Percentiles rank a stretch among this genome's conserved stretches.
Conservation (phyloP, 2,113 vertebrate genomes). For the Triplophysa tibetana region DNA sequence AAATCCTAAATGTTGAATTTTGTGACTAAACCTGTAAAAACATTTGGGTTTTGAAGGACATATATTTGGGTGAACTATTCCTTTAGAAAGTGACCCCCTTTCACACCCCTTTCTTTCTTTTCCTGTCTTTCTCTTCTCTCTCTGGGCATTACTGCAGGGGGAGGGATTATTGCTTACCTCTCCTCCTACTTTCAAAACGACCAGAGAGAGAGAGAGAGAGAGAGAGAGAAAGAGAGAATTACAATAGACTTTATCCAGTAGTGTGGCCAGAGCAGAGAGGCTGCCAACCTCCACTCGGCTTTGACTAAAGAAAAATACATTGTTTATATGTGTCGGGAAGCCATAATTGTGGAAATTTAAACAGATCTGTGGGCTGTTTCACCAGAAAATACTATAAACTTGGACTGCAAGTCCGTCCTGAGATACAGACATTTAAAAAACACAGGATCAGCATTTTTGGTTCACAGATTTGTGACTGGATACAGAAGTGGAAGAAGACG, state of each 20-base stretch:
- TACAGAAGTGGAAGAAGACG: not conserved
- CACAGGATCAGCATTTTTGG: no score
- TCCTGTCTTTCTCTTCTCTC: not conserved
- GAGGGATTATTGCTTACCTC: slow-evolving; percentile 28
- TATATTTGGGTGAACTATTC: not conserved
- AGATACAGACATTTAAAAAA: no score
- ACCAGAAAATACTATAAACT: not conserved
- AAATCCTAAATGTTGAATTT: not conserved
- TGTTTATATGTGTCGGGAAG: slow-evolving; percentile 5
- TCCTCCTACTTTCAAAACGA: slow-evolving; percentile 27
- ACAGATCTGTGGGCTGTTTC: slow-evolving; percentile 19
- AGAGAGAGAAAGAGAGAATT: slow-evolving; percentile 55
- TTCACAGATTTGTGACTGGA: not conserved
- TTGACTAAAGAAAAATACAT: slow-evolving; percentile 12
- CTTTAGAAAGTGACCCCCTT: not conserved
- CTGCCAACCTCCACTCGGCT: slow-evolving; percentile 46
- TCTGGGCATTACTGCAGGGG: slow-evolving; percentile 21
- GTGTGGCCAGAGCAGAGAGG: slow-evolving; percentile 63
- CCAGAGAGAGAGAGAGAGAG: slow-evolving; percentile 13
- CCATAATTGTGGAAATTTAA: slow-evolving; percentile 7
- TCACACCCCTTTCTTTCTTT: slow-evolving; percentile 3
- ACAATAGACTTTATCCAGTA: slow-evolving; percentile 76
- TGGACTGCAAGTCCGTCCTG: not conserved
- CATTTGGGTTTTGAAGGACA: no score
- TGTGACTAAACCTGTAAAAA: not conserved